Percentiles rank a stretch among this genome's conserved stretches.
Evolutionary conservation across 2,797 vertebrate species (phyloP).

Genomic region (Astyanax mexicanus): DNA sequence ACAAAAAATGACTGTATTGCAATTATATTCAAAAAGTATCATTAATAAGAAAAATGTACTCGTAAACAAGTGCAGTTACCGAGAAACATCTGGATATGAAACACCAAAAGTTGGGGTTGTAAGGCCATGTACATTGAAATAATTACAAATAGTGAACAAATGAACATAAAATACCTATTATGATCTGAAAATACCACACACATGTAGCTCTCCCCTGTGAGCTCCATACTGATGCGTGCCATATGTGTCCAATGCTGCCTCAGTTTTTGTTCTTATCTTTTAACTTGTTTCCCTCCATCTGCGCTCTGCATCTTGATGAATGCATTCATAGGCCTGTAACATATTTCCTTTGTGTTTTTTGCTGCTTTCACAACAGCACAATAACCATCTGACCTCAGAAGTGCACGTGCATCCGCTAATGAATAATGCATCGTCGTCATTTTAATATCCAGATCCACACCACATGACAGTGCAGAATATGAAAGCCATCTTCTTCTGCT

Average conservation of each 20-base stretch:
- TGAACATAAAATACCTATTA: neutral
- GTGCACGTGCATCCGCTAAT: constrained; percentile 46
- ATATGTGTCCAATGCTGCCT: constrained; percentile 12
- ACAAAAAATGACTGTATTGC: too few relatives aligned
- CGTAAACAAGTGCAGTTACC: too few relatives aligned
- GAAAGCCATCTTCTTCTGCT: constrained; percentile 29
- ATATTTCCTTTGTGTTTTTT: constrained; percentile 35
- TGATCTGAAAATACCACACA: neutral
- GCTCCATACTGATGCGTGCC: neutral
- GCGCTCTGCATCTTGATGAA: constrained; percentile 1
- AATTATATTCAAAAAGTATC: neutral
- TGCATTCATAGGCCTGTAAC: constrained; percentile 34
- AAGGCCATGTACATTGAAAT: neutral
- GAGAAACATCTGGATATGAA: too few relatives aligned
- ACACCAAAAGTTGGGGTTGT: too few relatives aligned
- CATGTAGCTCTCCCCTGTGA: constrained; percentile 1
- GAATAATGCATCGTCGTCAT: constrained; percentile 55
- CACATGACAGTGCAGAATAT: constrained; percentile 69
- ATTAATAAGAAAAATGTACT: neutral
- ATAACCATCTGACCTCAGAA: constrained; percentile 41
- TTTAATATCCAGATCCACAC: constrained; percentile 79
- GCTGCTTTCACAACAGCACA: constrained; percentile 25
- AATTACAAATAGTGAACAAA: neutral
- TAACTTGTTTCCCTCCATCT: constrained; percentile 18
- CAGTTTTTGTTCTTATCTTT: constrained; percentile 35